Conservation (phyloP, 1,140 invertebrate genomes). For the Lycorma delicatula region DNA sequence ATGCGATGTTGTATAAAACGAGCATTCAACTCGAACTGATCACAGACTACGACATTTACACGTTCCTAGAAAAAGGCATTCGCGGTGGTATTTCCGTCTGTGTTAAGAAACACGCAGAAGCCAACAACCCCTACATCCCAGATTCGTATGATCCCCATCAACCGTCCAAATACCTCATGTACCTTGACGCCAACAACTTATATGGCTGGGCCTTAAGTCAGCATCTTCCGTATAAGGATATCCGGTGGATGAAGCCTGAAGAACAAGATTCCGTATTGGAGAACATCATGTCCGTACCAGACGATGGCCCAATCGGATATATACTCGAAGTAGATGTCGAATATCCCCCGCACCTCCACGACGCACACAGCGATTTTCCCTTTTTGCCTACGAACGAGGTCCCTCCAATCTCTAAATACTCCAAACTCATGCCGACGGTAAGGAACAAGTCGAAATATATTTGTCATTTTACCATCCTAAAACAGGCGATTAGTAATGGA, state of each 20-base stretch:
- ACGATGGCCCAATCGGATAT: slow-evolving; percentile 40
- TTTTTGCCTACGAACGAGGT: slow-evolving; percentile 36
- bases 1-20: slow-evolving; percentile 38
- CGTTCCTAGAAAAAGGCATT: slow-evolving; percentile 36
- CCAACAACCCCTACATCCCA: slow-evolving; percentile 40
- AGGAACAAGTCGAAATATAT: slow-evolving; percentile 26
- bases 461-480: slow-evolving; percentile 30
- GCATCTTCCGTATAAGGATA: slow-evolving; percentile 36
- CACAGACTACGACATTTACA: slow-evolving; percentile 37
- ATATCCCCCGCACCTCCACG: slow-evolving; percentile 39
- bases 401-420: slow-evolving; percentile 5
- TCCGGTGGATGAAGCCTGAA: slow-evolving; percentile 38
- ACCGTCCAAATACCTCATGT: slow-evolving; percentile 35
- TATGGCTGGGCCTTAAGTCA: slow-evolving; percentile 44
- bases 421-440: slow-evolving; percentile 18
- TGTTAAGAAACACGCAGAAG: slow-evolving; percentile 34
- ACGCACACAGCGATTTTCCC: slow-evolving; percentile 43
- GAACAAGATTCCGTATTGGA: slow-evolving; percentile 33
- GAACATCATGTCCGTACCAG: slow-evolving; percentile 31
- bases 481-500: slow-evolving; percentile 27
- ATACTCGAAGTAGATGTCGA: slow-evolving; percentile 41
- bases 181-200: slow-evolving; percentile 46
- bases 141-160: slow-evolving; percentile 36
- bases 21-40: slow-evolving; percentile 40
- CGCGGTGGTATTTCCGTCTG: slow-evolving; percentile 32